Percentiles rank a stretch among this genome's conserved stretches.
Evolutionary conservation across 2,797 vertebrate genomes (phyloP).

Genomic region (Austrolebias charrua): DNA sequence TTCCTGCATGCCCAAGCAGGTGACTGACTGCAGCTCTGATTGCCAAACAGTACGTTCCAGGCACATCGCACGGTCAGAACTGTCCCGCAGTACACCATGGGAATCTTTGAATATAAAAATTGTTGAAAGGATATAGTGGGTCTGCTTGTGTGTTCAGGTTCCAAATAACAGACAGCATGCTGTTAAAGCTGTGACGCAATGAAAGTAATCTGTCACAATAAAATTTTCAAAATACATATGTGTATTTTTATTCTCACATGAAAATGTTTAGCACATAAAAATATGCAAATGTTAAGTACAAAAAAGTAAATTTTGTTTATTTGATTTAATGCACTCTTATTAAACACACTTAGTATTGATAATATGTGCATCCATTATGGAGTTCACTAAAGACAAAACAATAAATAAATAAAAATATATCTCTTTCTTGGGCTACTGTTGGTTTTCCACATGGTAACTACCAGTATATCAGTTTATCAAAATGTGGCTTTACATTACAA

Average conservation of each 20-base stretch:
- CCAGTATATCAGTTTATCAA: no score
- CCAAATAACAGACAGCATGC: neutral
- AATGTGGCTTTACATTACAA: no score
- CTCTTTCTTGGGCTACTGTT: no score
- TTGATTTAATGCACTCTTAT: no score
- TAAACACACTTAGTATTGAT: neutral
- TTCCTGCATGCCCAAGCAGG: constrained; percentile 32
- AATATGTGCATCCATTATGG: no score
- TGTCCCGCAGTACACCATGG: neutral
- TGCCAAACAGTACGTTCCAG: constrained; percentile 32
- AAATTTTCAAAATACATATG: no score
- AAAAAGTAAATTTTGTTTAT: neutral
- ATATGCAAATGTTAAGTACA: neutral
- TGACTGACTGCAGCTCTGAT: constrained; percentile 35
- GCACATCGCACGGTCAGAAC: constrained; percentile 4
- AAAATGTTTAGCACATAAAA: neutral
- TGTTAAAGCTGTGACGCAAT: constrained; percentile 10
- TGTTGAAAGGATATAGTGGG: neutral
- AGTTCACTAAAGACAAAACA: no score
- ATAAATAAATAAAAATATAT: no score
- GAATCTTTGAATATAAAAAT: constrained; percentile 25
- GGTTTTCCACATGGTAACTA: no score
- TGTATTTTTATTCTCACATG: no score
- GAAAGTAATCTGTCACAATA: neutral
- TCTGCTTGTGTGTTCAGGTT: constrained; percentile 15